Percentiles rank a stretch among this genome's conserved stretches.
Evolutionary conservation across 2,888 invertebrate genomes (phyloP).

Genomic region (Lasioglossum oenotherae): DNA sequence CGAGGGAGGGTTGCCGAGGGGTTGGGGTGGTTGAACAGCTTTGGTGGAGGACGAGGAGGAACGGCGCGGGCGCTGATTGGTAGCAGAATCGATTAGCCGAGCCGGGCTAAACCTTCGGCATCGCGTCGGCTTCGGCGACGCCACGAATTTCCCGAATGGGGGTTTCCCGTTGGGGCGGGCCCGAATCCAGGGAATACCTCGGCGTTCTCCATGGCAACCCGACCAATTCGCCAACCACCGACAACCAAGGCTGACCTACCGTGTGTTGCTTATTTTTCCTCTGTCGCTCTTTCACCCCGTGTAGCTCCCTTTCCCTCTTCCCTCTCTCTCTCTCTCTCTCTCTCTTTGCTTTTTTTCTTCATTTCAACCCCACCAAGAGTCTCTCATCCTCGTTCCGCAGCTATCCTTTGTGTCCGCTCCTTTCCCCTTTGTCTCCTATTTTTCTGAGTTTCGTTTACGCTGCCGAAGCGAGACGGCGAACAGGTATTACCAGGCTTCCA

Average conservation of each 20-base stretch:
- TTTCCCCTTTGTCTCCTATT: conserved; percentile 40
- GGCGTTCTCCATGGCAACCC: conserved; percentile 83
- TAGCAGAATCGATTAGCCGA: conserved; percentile 83
- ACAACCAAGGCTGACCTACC: conserved; percentile 78
- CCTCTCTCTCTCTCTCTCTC: conserved; percentile 13
- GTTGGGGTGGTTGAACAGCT: not conserved
- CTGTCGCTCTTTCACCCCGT: conserved; percentile 37
- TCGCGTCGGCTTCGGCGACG: conserved; percentile 77
- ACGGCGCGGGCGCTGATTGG: conserved; percentile 80
- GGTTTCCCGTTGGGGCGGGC: conserved; percentile 80
- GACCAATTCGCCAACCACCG: conserved; percentile 82
- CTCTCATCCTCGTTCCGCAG: conserved; percentile 26
- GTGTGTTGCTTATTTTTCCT: conserved; percentile 68
- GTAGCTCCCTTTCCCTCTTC: conserved; percentile 27
- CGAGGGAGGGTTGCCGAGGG: conserved; percentile 14
- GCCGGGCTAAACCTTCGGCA: conserved; percentile 73
- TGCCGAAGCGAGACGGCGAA: not conserved
- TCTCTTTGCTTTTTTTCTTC: conserved; percentile 5
- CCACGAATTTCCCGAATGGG: conserved; percentile 83
- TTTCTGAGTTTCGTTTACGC: conserved; percentile 51
- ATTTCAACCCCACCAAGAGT: not conserved
- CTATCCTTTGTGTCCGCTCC: conserved; percentile 46
- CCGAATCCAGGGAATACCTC: conserved; percentile 77
- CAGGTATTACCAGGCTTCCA: conserved; percentile 11
- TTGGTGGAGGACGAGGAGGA: conserved; percentile 57